These are phyloP conservation scores for Heterotilapia buettikoferi DNA, from an alignment of 2,113 vertebrate genomes.

Conservation along the genomic window DNA sequence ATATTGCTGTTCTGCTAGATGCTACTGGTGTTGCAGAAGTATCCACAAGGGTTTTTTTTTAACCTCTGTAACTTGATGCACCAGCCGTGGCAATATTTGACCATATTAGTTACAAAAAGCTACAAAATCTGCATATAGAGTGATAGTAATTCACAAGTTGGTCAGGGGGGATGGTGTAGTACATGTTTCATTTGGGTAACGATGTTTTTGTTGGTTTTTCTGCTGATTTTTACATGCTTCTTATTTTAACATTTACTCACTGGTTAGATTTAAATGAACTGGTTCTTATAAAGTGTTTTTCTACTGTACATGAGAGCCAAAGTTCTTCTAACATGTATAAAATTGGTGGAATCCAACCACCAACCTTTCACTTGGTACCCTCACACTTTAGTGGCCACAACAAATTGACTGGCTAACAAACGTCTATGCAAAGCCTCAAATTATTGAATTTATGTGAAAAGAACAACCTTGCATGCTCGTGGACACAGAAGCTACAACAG, in stretches of 20 bases:
- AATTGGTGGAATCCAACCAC: neutral
- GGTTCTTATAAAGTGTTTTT: neutral
- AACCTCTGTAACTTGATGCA: rapidly evolving
- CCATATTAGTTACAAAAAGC: neutral
- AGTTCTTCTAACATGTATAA: neutral
- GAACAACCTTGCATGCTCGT: neutral
- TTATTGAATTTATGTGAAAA: neutral
- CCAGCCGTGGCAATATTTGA: neutral
- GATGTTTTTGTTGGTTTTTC: neutral
- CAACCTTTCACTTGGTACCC: rapidly evolving
- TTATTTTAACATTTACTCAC: neutral
- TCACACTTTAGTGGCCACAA: neutral
- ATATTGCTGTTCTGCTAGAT: neutral
- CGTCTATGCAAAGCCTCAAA: neutral
- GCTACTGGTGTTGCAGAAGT: neutral
- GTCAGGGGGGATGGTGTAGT: rapidly evolving
- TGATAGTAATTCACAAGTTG: neutral
- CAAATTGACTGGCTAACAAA: neutral
- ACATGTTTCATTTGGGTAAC: neutral
- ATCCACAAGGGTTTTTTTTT: rapidly evolving
- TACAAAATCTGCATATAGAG: neutral
- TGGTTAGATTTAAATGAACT: neutral
- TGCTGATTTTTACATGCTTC: neutral
- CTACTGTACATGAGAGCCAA: neutral
- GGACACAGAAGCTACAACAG: neutral